Evolutionary conservation across 2,113 vertebrate species (phyloP).

Genomic region (Cheirogaleus medius): DNA sequence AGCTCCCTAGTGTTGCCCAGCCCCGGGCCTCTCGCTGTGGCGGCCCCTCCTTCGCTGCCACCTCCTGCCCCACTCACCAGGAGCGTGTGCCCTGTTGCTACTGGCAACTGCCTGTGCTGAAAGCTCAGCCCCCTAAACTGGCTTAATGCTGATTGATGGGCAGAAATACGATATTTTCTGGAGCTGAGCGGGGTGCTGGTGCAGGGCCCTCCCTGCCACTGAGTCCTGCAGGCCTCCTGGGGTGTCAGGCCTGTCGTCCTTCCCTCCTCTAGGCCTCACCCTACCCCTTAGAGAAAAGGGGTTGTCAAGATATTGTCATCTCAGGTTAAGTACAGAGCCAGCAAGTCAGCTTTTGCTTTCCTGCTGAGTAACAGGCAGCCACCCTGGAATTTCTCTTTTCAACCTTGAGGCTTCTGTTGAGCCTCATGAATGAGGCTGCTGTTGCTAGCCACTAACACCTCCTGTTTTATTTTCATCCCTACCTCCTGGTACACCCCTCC

Average conservation of each 20-base stretch:
- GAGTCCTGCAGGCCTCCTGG: background rate
- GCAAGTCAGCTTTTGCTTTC: background rate
- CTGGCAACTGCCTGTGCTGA: slow-evolving; percentile 83
- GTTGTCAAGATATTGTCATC: slow-evolving; percentile 27
- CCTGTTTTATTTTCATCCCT: background rate
- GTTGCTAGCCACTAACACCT: background rate
- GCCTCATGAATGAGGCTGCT: background rate
- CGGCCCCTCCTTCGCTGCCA: background rate
- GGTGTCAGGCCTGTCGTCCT: background rate
- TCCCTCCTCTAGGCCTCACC: background rate
- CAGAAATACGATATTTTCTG: slow-evolving; percentile 74
- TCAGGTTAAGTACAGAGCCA: slow-evolving; percentile 8
- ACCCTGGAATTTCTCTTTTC: background rate
- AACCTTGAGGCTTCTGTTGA: slow-evolving; percentile 23
- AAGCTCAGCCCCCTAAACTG: slow-evolving; percentile 72
- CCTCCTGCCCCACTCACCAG: background rate
- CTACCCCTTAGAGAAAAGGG: background rate
- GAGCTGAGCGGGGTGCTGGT: background rate
- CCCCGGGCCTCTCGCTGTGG: background rate
- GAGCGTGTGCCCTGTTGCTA: slow-evolving; percentile 86
- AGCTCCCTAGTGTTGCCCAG: background rate
- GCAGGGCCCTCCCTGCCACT: background rate
- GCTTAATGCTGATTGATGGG: slow-evolving; percentile 85
- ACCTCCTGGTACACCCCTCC: background rate
- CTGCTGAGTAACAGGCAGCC: background rate